phyloP scores from a whole-genome alignment of 2,888 invertebrate species.

The Napeogenes sylphis region DNA sequence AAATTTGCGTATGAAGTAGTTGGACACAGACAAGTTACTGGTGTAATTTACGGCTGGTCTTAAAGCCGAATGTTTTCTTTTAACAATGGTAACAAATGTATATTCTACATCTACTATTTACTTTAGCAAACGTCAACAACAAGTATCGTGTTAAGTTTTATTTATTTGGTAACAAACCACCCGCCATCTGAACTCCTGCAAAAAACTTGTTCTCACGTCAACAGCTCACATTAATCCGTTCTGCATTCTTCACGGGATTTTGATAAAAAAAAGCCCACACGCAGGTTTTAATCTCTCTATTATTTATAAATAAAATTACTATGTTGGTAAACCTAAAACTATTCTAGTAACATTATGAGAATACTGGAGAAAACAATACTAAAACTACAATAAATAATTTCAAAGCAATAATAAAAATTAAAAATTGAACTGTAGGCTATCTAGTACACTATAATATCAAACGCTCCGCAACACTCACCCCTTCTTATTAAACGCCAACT shows the following conservation, averaged over 20 bases:
- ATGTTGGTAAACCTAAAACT: neutral
- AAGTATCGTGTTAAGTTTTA: too few relatives aligned
- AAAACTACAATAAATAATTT: neutral
- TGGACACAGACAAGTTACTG: too few relatives aligned
- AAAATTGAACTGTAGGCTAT: neutral
- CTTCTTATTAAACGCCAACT: conserved; percentile 51
- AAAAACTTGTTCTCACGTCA: neutral
- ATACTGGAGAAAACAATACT: neutral
- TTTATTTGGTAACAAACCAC: neutral
- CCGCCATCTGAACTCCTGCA: neutral
- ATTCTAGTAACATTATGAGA: neutral
- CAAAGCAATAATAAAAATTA: neutral
- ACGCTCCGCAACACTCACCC: conserved; percentile 44
- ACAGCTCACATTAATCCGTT: conserved; percentile 2
- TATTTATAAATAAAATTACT: too few relatives aligned
- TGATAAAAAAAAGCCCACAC: neutral
- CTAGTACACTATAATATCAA: neutral
- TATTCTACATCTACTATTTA: too few relatives aligned
- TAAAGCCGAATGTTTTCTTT: too few relatives aligned
- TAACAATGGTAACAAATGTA: too few relatives aligned
- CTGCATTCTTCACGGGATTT: conserved; percentile 2
- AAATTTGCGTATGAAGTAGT: too few relatives aligned
- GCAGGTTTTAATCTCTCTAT: neutral
- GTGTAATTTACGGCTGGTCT: too few relatives aligned
- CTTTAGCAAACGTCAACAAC: too few relatives aligned